Conservation (phyloP, 1,140 invertebrate genomes). For the Aporrectodea caliginosa region DNA sequence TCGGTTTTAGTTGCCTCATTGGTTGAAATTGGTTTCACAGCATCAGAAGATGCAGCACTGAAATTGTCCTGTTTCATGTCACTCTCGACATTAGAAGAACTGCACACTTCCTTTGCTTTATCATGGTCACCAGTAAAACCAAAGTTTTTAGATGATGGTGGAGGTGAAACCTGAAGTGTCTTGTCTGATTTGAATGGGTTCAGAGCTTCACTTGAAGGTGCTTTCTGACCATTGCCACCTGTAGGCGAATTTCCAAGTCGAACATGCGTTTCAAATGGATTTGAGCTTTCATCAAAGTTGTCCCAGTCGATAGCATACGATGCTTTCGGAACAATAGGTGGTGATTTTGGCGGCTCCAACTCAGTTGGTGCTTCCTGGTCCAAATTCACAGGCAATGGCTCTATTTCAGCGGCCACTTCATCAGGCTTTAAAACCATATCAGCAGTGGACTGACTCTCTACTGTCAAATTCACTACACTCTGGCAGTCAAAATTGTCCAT, state of each 20-base stretch:
- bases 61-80: too few species aligned
- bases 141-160: not conserved
- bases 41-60: not conserved
- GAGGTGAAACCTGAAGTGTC: not conserved
- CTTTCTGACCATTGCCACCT: not conserved
- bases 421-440: not conserved
- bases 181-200: not conserved
- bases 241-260: not conserved
- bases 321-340: not conserved
- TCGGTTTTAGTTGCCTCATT: too few species aligned
- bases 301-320: conserved; percentile 14
- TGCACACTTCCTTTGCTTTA: not conserved
- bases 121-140: not conserved
- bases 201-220: not conserved
- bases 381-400: not conserved
- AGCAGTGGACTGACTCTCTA: not conserved
- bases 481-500: too few species aligned
- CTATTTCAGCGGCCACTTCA: not conserved
- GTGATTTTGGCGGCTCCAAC: too few species aligned
- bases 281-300: conserved; percentile 3
- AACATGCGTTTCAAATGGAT: not conserved
- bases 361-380: too few species aligned
- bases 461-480: not conserved
- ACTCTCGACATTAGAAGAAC: not conserved
- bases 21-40: not conserved